Conservation (phyloP, 1,140 invertebrate species). For the Drosophila takahashii region DNA sequence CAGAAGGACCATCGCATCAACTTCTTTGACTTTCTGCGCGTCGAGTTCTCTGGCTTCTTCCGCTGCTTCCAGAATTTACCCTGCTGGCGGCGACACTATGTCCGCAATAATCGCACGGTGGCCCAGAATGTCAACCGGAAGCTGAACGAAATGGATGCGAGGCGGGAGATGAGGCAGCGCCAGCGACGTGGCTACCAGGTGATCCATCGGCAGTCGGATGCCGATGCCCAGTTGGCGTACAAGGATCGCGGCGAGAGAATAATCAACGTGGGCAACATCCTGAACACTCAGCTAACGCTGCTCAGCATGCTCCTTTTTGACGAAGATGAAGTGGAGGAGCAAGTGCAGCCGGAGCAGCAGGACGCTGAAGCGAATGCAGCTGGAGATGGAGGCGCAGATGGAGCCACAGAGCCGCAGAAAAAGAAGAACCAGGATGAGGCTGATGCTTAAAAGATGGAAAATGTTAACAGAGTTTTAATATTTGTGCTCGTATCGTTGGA, state of each 20-base stretch:
- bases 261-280: conserved; percentile 10
- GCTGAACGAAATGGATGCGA: conserved; percentile 2
- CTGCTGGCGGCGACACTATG: conserved; percentile 40
- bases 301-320: conserved; percentile 13
- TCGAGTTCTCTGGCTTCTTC: conserved; percentile 34
- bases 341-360: not conserved
- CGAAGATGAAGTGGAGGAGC: not conserved
- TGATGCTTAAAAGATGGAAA: not conserved
- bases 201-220: not conserved
- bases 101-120: conserved; percentile 33
- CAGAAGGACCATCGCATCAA: conserved; percentile 16
- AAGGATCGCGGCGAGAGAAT: conserved; percentile 13
- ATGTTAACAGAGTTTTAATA: not conserved
- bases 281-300: conserved; percentile 6
- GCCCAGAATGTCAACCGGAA: conserved; percentile 1
- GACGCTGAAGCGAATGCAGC: fast-evolving
- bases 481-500: not conserved
- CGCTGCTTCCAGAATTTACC: conserved; percentile 5
- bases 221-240: not conserved
- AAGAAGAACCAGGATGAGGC: not conserved
- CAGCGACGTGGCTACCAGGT: not conserved
- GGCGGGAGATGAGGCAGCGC: not conserved
- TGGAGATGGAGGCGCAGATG: not conserved
- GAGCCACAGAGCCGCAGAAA: not conserved
- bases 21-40: conserved; percentile 57